Conservation (phyloP, 2,797 vertebrate species). For the Alcedo atthis region DNA sequence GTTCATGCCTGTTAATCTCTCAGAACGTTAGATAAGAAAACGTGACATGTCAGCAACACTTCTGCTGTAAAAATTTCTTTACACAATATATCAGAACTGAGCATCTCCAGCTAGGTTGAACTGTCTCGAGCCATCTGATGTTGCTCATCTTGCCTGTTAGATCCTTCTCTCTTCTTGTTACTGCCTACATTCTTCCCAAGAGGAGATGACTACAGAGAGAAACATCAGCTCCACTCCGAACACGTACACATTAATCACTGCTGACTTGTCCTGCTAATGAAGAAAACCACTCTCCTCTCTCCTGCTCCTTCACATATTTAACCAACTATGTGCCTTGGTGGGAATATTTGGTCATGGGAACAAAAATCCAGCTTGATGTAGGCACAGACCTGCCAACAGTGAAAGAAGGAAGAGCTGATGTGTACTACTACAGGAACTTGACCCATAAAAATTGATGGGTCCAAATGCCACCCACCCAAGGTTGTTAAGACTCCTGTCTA, state of each 20-base stretch:
- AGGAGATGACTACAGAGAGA: neutral
- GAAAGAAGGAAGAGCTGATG: too few species aligned
- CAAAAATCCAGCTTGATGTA: too few species aligned
- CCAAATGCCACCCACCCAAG: too few species aligned
- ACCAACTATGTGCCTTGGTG: neutral
- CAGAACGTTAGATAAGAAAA: neutral
- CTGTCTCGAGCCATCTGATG: neutral
- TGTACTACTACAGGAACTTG: too few species aligned
- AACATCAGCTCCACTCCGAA: neutral
- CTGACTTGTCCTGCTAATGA: neutral
- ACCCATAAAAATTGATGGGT: too few species aligned
- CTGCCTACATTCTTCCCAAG: slow-evolving; percentile 12
- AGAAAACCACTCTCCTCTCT: neutral
- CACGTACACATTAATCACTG: neutral
- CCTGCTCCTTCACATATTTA: neutral
- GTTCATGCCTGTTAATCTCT: neutral
- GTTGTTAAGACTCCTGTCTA: too few species aligned
- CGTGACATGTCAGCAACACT: neutral
- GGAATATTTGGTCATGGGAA: too few species aligned
- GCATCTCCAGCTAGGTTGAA: neutral
- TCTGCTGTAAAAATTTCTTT: neutral
- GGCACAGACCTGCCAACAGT: too few species aligned
- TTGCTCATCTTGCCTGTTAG: slow-evolving; percentile 13
- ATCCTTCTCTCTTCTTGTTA: neutral
- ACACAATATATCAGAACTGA: neutral